Evolutionary conservation across 2,888 invertebrate species (phyloP).

Genomic region (Drosophila kokeensis): DNA sequence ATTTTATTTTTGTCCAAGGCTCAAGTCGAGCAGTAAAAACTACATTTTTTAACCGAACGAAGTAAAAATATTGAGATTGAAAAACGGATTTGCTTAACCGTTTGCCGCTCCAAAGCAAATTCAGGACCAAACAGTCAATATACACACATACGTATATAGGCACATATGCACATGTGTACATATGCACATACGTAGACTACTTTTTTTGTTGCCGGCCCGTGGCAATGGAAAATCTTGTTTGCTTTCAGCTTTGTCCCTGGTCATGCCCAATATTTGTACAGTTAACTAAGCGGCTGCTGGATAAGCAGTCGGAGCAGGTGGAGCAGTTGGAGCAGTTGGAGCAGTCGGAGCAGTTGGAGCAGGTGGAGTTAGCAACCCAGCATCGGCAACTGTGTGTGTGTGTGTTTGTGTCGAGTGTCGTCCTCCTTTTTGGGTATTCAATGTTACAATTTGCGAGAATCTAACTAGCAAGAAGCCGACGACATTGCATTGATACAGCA

Average conservation of each 20-base stretch:
- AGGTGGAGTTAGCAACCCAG: neutral
- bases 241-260: conserved; percentile 40
- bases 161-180: neutral
- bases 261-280: conserved; percentile 57
- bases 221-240: conserved; percentile 50
- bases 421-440: conserved; percentile 52
- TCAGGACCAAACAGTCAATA: conserved; percentile 23
- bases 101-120: conserved; percentile 15
- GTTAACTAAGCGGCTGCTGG: conserved; percentile 54
- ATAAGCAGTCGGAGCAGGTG: neutral
- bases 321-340: neutral
- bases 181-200: neutral
- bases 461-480: conserved; percentile 41
- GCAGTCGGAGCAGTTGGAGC: neutral
- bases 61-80: neutral
- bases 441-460: conserved; percentile 52
- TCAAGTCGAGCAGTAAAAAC: neutral
- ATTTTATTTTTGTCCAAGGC: neutral
- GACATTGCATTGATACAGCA: conserved; percentile 10
- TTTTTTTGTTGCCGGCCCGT: conserved; percentile 9
- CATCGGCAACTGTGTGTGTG: conserved; percentile 8
- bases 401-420: conserved; percentile 20
- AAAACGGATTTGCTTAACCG: conserved; percentile 14
- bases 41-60: neutral
- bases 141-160: neutral